These are phyloP conservation scores for Enoplosus armatus DNA, from an alignment of 2,797 vertebrate genomes.

Conservation along the genomic window DNA sequence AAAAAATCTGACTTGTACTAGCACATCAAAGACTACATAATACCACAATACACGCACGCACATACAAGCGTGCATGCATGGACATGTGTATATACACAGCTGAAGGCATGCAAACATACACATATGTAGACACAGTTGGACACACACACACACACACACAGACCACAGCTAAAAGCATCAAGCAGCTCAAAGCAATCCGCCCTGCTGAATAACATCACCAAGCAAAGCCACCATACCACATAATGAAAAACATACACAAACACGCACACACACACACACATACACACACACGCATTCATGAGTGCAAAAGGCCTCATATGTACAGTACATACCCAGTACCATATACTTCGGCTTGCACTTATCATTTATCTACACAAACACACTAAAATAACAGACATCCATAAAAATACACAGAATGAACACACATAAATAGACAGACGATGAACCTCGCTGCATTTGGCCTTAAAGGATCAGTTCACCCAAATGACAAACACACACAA, in stretches of 20 bases:
- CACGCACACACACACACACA: constrained; percentile 53
- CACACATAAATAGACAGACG: not conserved
- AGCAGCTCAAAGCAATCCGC: constrained; percentile 77
- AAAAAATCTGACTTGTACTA: constrained; percentile 51
- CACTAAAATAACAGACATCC: constrained; percentile 22
- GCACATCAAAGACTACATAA: constrained; percentile 66
- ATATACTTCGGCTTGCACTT: constrained; percentile 21
- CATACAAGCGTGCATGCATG: not conserved
- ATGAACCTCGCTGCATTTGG: not conserved
- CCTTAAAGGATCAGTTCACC: constrained; percentile 28
- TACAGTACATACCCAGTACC: not conserved
- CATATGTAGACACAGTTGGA: constrained; percentile 45
- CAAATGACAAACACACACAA: not conserved
- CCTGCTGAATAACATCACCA: constrained; percentile 78
- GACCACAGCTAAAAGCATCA: constrained; percentile 80
- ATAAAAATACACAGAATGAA: not conserved
- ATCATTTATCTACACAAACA: constrained; percentile 34
- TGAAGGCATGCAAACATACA: constrained; percentile 42
- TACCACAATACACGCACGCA: constrained; percentile 44
- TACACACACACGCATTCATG: constrained; percentile 28
- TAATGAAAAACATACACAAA: constrained; percentile 79
- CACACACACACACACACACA: constrained; percentile 31
- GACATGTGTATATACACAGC: constrained; percentile 25
- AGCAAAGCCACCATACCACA: constrained; percentile 76
- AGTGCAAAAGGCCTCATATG: constrained; percentile 20